Evolutionary conservation across 1,140 invertebrate species (phyloP).

Genomic region (Drosophila saltans): DNA sequence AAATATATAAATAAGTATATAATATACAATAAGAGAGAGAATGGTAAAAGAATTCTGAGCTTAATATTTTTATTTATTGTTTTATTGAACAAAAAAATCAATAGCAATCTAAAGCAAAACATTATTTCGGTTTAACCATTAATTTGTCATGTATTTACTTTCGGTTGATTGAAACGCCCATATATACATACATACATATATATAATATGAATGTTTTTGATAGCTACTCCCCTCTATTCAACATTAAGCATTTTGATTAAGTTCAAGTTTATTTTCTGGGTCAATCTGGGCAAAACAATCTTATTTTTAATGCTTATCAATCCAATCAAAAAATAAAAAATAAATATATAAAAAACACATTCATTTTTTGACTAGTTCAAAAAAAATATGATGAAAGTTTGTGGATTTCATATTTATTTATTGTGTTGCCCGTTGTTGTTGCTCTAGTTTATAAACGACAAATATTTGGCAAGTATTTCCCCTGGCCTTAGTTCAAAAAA

Average conservation of each 20-base stretch:
- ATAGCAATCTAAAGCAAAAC: no score
- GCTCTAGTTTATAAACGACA: constrained; percentile 34
- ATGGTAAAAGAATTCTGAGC: no score
- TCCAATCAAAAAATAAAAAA: neutral
- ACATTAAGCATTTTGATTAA: neutral
- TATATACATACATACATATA: no score
- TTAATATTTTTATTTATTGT: no score
- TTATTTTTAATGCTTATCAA: neutral
- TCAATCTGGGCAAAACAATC: neutral
- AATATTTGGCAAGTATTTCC: constrained; percentile 38
- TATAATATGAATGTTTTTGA: no score
- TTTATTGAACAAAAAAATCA: no score
- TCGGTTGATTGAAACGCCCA: no score
- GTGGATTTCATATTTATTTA: constrained; percentile 1
- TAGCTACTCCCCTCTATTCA: neutral
- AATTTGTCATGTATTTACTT: no score
- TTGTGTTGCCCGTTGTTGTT: constrained; percentile 10
- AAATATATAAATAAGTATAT: no score
- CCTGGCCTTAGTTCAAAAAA: neutral
- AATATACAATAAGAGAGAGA: no score
- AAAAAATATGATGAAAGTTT: constrained; percentile 47
- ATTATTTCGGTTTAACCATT: no score
- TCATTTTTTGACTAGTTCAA: neutral
- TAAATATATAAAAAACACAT: neutral
- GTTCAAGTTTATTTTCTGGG: constrained; percentile 6